Base-by-base conservation (phyloP, 2,888 invertebrate genomes). In the Papilio elwesi region DNA sequence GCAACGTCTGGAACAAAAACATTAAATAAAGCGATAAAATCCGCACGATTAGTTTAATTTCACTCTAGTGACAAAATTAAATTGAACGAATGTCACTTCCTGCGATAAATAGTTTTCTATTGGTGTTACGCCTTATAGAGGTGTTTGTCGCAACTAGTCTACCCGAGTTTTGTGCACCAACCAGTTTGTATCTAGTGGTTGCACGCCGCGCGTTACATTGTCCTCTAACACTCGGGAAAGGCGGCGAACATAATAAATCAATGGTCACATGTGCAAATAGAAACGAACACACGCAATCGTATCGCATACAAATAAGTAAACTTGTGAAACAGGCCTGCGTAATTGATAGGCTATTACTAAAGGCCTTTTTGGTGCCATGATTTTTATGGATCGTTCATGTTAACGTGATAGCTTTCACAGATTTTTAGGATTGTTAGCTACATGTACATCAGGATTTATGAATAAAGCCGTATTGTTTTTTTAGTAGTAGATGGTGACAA, bases 161-260 rank as follows among this genome's bases (percentile, higher is more conserved):
- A 76, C 70, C 77, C 74, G 76, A 72, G 77, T 80, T 84, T 85
- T 78, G 78, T 83, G 81, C 79, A 76, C 65, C 38, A 78, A 84
- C 82, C 82, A 77, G 83, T 83, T 79, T 73, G 74, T 62, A 70
- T 59, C 59, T 76, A 76, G 76, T 74, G 63, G 69, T 74, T 76
- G 69, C 49, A 63, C 66, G 36, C 62, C 5, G 48, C 49, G 36
- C 13, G 64, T 16, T 66, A 66, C 64, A 69, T 73, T 69, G 73
- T 73, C 51, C 52, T 55, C 26, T 59, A 59, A 55, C 70, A 66
- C 55, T 38, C 65, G 57, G 15, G 67, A 64, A 64, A 73, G 69
- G 57, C 26, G 38, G 57, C 26, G 15, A 53, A 53, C 55, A 15
- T 63, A 43, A 73, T 69, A 69, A 65, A 73, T 73, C 73, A 66